Evolutionary conservation across 2,797 vertebrate genomes (phyloP).

Genomic region (Microctenopoma lineatum): DNA sequence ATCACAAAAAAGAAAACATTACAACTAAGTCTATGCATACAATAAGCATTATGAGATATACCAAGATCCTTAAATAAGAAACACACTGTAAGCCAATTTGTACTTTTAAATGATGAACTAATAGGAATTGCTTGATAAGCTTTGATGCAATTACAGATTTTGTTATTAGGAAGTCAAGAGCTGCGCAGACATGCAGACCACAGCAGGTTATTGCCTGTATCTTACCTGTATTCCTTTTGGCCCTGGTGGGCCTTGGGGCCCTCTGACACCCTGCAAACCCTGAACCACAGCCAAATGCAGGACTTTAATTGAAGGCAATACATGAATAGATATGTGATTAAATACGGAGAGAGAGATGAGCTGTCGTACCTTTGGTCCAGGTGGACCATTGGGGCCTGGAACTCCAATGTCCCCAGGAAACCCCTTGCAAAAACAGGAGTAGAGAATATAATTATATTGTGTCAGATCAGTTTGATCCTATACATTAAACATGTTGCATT

Average conservation of each 20-base stretch:
- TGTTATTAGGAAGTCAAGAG: conserved; percentile 1
- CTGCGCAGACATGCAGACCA: background rate
- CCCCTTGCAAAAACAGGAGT: conserved; percentile 83
- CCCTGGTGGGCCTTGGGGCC: conserved; percentile 88
- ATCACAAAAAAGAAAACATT: conserved; percentile 8
- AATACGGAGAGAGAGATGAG: background rate
- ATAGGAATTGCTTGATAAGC: conserved; percentile 44
- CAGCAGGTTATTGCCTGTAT: background rate
- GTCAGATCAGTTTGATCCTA: background rate
- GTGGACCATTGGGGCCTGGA: conserved; percentile 94
- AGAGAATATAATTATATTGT: conserved; percentile 2
- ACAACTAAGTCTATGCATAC: conserved; percentile 3
- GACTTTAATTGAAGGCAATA: background rate
- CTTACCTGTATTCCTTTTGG: conserved; percentile 93
- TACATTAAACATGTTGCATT: background rate
- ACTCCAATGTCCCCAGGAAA: conserved; percentile 98
- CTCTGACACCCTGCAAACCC: conserved; percentile 89
- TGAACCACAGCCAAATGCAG: conserved; percentile 66
- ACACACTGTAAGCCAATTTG: conserved; percentile 6
- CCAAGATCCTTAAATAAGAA: conserved; percentile 20
- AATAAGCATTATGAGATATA: conserved; percentile 29
- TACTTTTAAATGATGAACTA: conserved; percentile 21
- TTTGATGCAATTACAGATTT: conserved; percentile 47
- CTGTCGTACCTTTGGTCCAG: conserved; percentile 91
- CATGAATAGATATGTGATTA: background rate